Evolutionary conservation across 2,797 vertebrate genomes (phyloP), one percentile per base, ranked within the genome.

Genomic region (Pelodytes ibericus): DNA sequence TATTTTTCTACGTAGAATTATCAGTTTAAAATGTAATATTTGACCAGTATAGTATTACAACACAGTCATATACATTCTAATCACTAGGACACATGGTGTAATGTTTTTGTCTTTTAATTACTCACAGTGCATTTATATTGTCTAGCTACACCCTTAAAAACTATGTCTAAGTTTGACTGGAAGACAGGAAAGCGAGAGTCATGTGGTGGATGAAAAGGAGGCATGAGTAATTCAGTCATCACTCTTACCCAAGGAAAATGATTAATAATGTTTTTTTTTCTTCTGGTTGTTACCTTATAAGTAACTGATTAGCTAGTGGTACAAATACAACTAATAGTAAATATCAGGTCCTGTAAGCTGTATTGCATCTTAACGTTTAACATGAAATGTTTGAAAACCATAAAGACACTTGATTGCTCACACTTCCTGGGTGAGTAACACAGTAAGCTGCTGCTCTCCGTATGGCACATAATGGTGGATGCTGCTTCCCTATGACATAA

Each of bases 221-320:
- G 41, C 27, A 25, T 67, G 75, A 72, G 56, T 72, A 29, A 72
- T 22, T 51, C 41, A 31, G 39, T 67, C 70, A 72, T 66, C 68
- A 66, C 3, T 10, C 3, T 44, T 59, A 41, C 39, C 16, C 33
- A 22, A 58, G 66, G 16, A 2, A 16, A 44, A 58, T 59, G 62
- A 74, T 58, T 44, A 59, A 74, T 44, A 30, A 39, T 64, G 1
- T 13, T 60, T 22, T 53, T 53, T 24, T 53, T 15, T 3, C 33
- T 13, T 13, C 33, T 36, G 5, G 5, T 29, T 18, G 20, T 10
- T 10, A 13, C 41, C 33, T 63, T 41, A 63, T 24, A 26, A 41
- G 16, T 15, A 13, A n/a, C 71, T 30, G 30, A 39, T 8, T 53
- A 73, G 18, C 29, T 24, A 41, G 22, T 5, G 15, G 22, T 3